phyloP scores from a whole-genome alignment of 1,140 invertebrate genomes.

The Aphis craccivora region DNA sequence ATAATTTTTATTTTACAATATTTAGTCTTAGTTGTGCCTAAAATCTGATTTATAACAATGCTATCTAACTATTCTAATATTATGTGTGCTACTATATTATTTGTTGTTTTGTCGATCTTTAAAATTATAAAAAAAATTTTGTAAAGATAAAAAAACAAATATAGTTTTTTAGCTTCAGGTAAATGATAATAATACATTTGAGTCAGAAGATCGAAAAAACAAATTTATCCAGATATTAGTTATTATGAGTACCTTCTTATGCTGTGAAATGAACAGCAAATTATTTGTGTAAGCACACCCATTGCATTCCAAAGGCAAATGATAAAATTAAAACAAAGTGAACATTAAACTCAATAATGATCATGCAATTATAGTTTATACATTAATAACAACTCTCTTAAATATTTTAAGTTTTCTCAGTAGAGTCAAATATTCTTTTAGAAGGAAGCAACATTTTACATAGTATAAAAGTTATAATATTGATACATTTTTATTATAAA shows the following conservation, averaged over 20 bases:
- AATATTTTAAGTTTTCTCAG: neutral
- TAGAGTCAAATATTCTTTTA: neutral
- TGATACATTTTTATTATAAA: neutral
- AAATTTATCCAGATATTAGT: constrained; percentile 15
- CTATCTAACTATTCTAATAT: constrained; percentile 16
- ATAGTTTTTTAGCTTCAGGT: neutral
- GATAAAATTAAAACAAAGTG: constrained; percentile 55
- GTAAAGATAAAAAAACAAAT: neutral
- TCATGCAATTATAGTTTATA: constrained; percentile 40
- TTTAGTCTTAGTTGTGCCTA: neutral
- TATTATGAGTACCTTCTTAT: constrained; percentile 54
- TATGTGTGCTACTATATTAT: constrained; percentile 24
- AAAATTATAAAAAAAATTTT: neutral
- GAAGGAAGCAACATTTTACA: neutral
- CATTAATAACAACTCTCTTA: neutral
- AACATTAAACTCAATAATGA: constrained; percentile 50
- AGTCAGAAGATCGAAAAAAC: constrained; percentile 44
- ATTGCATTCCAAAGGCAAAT: constrained; percentile 56
- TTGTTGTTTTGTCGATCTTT: constrained; percentile 41
- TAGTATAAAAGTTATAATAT: neutral
- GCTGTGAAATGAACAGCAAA: constrained; percentile 53
- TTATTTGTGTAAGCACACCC: constrained; percentile 55
- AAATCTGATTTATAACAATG: neutral
- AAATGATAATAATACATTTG: neutral
- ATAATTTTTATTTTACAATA: neutral